These are phyloP conservation scores for Cheilosia pagana DNA, from an alignment of 2,888 invertebrate species.

Conservation along the genomic window DNA sequence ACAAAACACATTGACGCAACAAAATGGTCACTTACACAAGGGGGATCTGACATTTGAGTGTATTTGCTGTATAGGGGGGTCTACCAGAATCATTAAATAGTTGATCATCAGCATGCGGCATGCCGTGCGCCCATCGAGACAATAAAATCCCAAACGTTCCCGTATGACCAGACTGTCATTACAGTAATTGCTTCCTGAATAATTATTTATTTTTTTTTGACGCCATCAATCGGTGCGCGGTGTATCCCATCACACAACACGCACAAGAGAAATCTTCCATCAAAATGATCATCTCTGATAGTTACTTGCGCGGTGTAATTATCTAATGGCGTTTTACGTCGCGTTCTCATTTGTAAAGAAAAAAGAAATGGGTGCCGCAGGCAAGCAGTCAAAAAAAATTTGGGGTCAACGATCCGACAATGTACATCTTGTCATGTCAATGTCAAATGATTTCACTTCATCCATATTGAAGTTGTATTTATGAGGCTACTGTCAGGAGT, in stretches of 20 bases:
- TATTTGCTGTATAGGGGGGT: slow-evolving; percentile 13
- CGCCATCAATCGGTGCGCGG: slow-evolving; percentile 34
- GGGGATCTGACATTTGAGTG: slow-evolving; percentile 1
- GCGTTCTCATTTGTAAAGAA: slow-evolving; percentile 27
- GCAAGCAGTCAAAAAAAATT: slow-evolving; percentile 37
- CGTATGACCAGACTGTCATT: slow-evolving; percentile 39
- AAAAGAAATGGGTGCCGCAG: slow-evolving; percentile 38
- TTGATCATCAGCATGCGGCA: slow-evolving; percentile 60
- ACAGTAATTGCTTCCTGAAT: slow-evolving; percentile 72
- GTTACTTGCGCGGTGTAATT: slow-evolving; percentile 41
- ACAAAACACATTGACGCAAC: slow-evolving; percentile 18
- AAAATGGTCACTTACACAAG: slow-evolving; percentile 38
- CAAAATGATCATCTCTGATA: slow-evolving; percentile 46
- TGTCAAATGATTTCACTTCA: slow-evolving; percentile 56
- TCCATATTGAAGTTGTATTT: slow-evolving; percentile 31
- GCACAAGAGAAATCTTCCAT: slow-evolving; percentile 60
- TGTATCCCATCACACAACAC: slow-evolving; percentile 36
- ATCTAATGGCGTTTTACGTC: slow-evolving; percentile 51
- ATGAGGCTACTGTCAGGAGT: slow-evolving; percentile 29
- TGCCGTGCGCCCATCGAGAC: slow-evolving; percentile 49
- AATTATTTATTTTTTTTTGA: slow-evolving; percentile 58
- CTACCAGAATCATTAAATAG: slow-evolving; percentile 33
- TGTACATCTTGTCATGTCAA: slow-evolving; percentile 63
- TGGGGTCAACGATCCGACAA: slow-evolving; percentile 58
- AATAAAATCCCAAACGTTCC: slow-evolving; percentile 51